phyloP scores from a whole-genome alignment of 2,888 invertebrate species.

The Seira ritae region DNA sequence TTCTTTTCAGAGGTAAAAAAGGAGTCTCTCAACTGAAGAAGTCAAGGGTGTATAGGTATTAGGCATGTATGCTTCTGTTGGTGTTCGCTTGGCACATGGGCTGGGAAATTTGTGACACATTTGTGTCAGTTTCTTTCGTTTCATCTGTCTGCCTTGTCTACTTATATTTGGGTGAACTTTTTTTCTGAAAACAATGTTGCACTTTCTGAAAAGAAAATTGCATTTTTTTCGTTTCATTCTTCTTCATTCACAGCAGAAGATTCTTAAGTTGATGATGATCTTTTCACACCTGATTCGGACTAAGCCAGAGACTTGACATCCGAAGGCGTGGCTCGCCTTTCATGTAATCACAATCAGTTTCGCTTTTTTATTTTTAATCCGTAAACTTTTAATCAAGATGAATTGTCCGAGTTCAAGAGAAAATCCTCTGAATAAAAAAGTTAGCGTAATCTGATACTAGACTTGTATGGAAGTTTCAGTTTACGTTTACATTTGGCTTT shows the following conservation, averaged over 20 bases:
- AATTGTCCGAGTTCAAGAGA: conserved; percentile 43
- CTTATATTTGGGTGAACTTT: too few species aligned
- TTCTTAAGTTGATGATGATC: too few species aligned
- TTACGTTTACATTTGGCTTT: conserved; percentile 31
- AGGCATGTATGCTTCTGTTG: too few species aligned
- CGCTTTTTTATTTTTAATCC: too few species aligned
- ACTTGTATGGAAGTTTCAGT: conserved; percentile 51
- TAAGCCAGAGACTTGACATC: neutral
- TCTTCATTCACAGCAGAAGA: too few species aligned
- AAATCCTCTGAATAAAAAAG: conserved; percentile 24
- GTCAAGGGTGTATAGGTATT: too few species aligned
- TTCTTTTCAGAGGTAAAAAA: neutral
- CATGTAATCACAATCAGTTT: conserved; percentile 42
- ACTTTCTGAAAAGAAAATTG: too few species aligned
- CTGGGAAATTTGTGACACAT: conserved; percentile 46
- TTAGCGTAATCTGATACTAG: conserved; percentile 53
- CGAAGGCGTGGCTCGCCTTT: conserved; percentile 47
- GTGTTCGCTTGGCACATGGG: neutral
- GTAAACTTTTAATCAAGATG: too few species aligned
- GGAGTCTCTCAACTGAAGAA: too few species aligned
- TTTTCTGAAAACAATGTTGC: too few species aligned
- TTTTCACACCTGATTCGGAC: too few species aligned
- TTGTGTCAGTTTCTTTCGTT: conserved; percentile 29
- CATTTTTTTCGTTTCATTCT: neutral
- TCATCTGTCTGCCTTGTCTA: too few species aligned